Evolutionary conservation across 2,888 invertebrate genomes (phyloP).

Genomic region (Epinotia bilunana): DNA sequence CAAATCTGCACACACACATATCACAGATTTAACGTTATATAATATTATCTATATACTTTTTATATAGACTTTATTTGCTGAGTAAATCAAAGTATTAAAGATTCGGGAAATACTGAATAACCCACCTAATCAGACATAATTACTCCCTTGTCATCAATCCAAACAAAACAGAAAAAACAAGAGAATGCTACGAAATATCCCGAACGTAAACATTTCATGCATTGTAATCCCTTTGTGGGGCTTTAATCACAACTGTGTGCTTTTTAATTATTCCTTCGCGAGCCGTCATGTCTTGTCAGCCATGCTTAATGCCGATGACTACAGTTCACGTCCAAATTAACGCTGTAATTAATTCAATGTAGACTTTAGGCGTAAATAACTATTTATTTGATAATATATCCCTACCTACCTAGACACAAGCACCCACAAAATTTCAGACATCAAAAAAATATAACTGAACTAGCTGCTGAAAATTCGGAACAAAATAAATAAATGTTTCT

Average conservation of each 20-base stretch:
- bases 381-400: too few relatives aligned
- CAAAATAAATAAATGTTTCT: too few relatives aligned
- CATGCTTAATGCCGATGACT: neutral
- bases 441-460: too few relatives aligned
- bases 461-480: too few relatives aligned
- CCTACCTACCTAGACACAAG: too few relatives aligned
- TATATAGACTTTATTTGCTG: neutral
- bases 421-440: too few relatives aligned
- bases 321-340: neutral
- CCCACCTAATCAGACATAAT: neutral
- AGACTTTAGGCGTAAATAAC: neutral
- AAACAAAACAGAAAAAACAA: neutral
- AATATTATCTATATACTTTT: too few relatives aligned
- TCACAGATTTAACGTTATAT: too few relatives aligned
- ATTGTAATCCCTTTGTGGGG: constrained; percentile 15
- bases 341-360: neutral
- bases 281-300: constrained; percentile 8
- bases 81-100: neutral
- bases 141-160: neutral
- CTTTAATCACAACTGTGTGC: constrained; percentile 16
- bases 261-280: constrained; percentile 29
- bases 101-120: neutral
- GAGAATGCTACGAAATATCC: neutral
- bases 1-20: too few relatives aligned
- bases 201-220: constrained; percentile 13